A percentile compares a stretch with the other conserved stretches of the same genome.
Conservation (phyloP, 1,140 invertebrate genomes). For the Drosophila nigromelanica region DNA sequence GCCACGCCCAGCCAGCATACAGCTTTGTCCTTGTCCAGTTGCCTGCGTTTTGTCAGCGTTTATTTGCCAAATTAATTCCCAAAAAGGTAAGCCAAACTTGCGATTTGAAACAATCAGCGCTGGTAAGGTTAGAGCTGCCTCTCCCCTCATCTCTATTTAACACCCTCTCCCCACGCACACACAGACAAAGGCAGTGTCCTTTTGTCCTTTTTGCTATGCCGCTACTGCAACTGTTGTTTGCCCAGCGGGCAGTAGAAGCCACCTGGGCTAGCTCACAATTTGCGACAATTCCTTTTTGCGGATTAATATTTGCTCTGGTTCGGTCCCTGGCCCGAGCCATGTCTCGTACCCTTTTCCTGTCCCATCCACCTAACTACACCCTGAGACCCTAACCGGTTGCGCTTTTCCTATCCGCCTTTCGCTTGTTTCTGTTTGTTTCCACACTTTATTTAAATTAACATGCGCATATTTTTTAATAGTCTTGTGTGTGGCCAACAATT, state of each 20-base stretch:
- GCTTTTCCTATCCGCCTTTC: slow-evolving; percentile 49
- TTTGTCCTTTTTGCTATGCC: slow-evolving; percentile 66
- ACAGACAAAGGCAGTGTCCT: slow-evolving; percentile 31
- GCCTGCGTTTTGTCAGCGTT: slow-evolving; percentile 81
- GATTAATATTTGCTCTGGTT: slow-evolving; percentile 78
- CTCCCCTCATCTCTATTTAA: neutral
- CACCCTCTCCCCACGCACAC: slow-evolving; percentile 3
- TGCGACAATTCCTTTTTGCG: slow-evolving; percentile 82
- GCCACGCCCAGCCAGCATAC: slow-evolving; percentile 16
- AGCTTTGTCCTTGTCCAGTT: slow-evolving; percentile 75
- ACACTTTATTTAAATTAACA: slow-evolving; percentile 79
- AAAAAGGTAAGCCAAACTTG: slow-evolving; percentile 82
- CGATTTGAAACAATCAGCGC: slow-evolving; percentile 81
- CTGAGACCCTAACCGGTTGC: slow-evolving; percentile 65
- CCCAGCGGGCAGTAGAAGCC: slow-evolving; percentile 48
- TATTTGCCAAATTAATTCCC: slow-evolving; percentile 83
- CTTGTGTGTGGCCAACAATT: slow-evolving; percentile 16
- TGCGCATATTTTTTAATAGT: slow-evolving; percentile 69
- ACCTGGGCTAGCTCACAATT: slow-evolving; percentile 68
- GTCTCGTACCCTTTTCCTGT: neutral
- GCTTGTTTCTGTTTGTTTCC: slow-evolving; percentile 47
- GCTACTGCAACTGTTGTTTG: slow-evolving; percentile 73
- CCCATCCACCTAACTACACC: neutral
- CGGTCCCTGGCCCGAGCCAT: neutral
- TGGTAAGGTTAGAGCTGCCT: slow-evolving; percentile 26